Conservation (phyloP, 2,888 invertebrate species). For the Norana najaformis region DNA sequence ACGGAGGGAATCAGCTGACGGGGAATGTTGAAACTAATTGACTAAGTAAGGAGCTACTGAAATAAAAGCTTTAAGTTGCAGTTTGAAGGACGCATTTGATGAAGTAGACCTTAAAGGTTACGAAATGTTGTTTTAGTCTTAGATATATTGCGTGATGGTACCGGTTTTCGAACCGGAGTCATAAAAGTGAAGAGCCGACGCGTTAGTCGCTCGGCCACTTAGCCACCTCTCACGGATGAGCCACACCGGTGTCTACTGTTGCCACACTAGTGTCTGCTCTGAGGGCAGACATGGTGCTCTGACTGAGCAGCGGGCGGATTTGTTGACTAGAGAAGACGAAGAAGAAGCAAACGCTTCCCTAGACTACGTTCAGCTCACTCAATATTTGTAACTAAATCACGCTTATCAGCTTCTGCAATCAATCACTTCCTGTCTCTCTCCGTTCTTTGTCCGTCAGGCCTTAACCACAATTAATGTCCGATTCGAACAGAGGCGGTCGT, state of each 20-base stretch:
- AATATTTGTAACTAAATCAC: slow-evolving; percentile 26
- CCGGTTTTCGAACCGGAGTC: neutral
- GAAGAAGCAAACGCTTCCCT: neutral
- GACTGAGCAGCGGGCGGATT: neutral
- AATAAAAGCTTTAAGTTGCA: neutral
- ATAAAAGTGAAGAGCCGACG: too few species aligned
- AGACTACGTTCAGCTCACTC: slow-evolving; percentile 8
- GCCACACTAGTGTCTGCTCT: neutral
- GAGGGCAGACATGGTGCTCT: neutral
- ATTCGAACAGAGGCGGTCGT: slow-evolving; percentile 16
- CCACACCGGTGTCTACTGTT: slow-evolving; percentile 6
- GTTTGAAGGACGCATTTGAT: too few species aligned
- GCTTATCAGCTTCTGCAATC: slow-evolving; percentile 23
- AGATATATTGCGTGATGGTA: too few species aligned
- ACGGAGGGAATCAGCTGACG: neutral
- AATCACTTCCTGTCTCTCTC: slow-evolving; percentile 8
- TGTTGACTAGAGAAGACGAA: neutral
- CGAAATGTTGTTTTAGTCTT: too few species aligned
- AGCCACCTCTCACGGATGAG: neutral
- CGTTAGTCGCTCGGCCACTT: too few species aligned
- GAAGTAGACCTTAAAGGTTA: too few species aligned
- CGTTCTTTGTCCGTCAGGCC: slow-evolving; percentile 8
- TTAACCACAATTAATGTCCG: slow-evolving; percentile 16
- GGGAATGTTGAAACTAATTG: neutral
- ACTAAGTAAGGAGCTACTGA: neutral